phyloP scores from a whole-genome alignment of 2,797 vertebrate genomes.

The Sebastes baramenuke region DNA sequence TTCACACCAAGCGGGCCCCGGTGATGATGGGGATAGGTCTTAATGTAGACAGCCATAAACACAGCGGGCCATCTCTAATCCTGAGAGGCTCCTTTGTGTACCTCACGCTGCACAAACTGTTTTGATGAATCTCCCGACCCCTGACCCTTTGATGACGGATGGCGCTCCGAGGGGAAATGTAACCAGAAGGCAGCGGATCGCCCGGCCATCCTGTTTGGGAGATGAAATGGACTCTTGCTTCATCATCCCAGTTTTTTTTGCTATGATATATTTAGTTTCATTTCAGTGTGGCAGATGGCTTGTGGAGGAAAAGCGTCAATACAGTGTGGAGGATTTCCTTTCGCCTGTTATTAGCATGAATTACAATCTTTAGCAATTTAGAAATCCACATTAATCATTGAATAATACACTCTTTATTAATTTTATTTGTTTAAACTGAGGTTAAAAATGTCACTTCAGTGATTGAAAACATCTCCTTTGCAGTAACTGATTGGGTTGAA shows the following conservation, averaged over 20 bases:
- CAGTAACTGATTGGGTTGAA: not conserved
- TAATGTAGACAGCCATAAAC: constrained; percentile 93
- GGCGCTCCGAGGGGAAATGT: constrained; percentile 84
- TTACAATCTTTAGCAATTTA: not conserved
- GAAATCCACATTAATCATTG: not conserved
- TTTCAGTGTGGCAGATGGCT: constrained; percentile 11
- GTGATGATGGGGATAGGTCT: constrained; percentile 77
- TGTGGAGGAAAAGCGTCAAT: not conserved
- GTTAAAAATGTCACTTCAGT: not conserved
- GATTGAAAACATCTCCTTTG: not conserved
- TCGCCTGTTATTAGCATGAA: not conserved
- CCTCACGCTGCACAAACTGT: constrained; percentile 91
- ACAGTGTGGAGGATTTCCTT: not conserved
- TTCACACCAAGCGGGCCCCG: constrained; percentile 78
- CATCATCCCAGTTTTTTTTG: constrained; percentile 52
- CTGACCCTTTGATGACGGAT: constrained; percentile 88
- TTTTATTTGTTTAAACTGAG: not conserved
- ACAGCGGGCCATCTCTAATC: constrained; percentile 89
- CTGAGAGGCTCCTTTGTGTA: constrained; percentile 91
- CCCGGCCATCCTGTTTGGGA: constrained; percentile 85
- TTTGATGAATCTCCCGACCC: constrained; percentile 92
- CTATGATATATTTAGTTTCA: constrained; percentile 51
- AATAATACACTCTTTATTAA: not conserved
- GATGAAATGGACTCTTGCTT: constrained; percentile 63
- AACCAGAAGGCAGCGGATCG: constrained; percentile 69